phyloP scores from a whole-genome alignment of 2,113 vertebrate species.

The Ancistrus triradiatus region DNA sequence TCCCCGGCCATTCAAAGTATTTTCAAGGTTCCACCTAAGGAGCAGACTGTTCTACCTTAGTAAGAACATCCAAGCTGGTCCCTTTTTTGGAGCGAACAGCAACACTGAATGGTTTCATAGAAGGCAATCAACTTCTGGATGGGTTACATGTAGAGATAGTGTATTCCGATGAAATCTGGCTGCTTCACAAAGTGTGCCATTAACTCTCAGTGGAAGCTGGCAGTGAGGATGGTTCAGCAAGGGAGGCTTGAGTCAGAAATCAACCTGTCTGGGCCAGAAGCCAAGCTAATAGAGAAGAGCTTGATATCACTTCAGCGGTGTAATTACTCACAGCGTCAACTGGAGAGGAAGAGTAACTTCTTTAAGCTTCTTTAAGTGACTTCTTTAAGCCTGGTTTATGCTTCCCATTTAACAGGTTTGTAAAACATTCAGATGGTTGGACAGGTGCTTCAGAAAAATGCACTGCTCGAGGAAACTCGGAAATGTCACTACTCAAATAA shows the following conservation, averaged over 20 bases:
- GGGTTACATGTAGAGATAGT: constrained; percentile 16
- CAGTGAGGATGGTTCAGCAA: constrained; percentile 33
- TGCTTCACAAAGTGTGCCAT: constrained; percentile 31
- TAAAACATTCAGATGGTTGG: no score
- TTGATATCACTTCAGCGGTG: constrained; percentile 10
- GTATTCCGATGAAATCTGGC: constrained; percentile 39
- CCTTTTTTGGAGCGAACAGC: constrained; percentile 20
- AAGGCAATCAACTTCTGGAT: constrained; percentile 25
- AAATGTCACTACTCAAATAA: no score
- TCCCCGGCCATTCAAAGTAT: no score
- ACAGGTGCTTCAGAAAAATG: no score
- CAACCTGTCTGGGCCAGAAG: constrained; percentile 26
- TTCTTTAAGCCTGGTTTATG: background rate
- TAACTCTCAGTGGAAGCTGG: constrained; percentile 37
- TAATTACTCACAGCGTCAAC: constrained; percentile 20
- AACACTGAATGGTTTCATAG: constrained; percentile 28
- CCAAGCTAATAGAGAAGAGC: constrained; percentile 18
- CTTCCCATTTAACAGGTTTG: background rate
- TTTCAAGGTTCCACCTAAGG: no score
- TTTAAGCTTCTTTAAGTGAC: background rate
- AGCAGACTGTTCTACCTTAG: no score
- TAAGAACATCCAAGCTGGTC: no score
- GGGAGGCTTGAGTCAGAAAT: constrained; percentile 38
- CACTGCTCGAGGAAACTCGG: no score
- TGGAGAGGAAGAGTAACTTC: background rate